These are phyloP conservation scores for Artemia franciscana DNA, from an alignment of 1,140 invertebrate genomes.

Conservation along the genomic window DNA sequence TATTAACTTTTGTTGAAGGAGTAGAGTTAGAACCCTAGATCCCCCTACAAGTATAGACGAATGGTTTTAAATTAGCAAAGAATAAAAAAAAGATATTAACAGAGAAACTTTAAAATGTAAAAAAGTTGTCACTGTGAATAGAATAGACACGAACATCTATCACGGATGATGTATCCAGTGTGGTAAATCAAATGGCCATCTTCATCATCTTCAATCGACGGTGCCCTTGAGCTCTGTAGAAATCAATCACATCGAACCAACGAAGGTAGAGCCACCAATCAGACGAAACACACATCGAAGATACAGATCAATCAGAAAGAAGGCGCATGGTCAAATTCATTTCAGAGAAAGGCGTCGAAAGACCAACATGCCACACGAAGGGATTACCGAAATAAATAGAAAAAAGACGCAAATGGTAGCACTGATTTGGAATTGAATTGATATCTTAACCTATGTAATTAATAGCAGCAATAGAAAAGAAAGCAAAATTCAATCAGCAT, in stretches of 20 bases:
- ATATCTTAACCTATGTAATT: no score
- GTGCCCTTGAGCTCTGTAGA: conserved; percentile 59
- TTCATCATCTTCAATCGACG: conserved; percentile 85
- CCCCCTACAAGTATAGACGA: neutral
- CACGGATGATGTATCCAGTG: conserved; percentile 88
- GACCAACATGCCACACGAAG: neutral
- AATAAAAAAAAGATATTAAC: neutral
- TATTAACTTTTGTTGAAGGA: no score
- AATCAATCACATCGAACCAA: no score
- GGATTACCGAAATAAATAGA: neutral
- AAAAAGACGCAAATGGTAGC: neutral
- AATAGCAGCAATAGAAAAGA: no score
- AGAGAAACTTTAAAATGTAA: conserved; percentile 7
- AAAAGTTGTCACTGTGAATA: neutral
- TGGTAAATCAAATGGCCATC: conserved; percentile 99
- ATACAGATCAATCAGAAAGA: no score
- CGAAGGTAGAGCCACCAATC: no score
- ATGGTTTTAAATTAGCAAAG: neutral
- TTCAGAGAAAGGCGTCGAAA: neutral
- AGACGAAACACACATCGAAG: no score
- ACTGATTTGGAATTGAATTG: no score
- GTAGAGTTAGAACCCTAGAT: conserved; percentile 11
- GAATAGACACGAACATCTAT: conserved; percentile 79
- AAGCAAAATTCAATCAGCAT: no score
- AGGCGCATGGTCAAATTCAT: neutral